Evolutionary conservation across 53 echinoderm and acorn worm genomes (phyloP), one percentile per base, ranked within the genome.

Genomic region (Luidia sarsii): DNA sequence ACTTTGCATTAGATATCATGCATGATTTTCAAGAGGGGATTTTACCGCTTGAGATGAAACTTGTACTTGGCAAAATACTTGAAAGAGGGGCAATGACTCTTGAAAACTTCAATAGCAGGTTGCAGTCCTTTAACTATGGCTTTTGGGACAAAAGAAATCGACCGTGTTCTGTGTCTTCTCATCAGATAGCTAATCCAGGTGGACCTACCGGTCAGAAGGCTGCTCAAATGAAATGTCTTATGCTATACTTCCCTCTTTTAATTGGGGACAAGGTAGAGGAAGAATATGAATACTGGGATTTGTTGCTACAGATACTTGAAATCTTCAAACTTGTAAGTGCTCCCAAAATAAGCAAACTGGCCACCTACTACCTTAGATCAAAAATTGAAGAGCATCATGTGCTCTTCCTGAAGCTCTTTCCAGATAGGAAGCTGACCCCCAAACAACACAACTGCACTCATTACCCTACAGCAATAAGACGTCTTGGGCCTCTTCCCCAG

Each of bases 1-100:
- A 87, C 39, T 7, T 50, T 0, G 66, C 82, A 33, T 69, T 64
- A 18, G 90, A 90, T 59, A 28, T 86, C 0, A 90, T 90, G 82
- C 75, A 86, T 81, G 86, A 81, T 29, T 86, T 90, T 31, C 32
- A 50, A 15, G 86, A 90, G 60, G 86, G 90, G 3, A 59, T 90
- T 11, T 32, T 85, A 29, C 90, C 90, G 31, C 70, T 85, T 3
- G 90, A 90, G 49, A 33, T 86, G 75, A 70, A 82, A 24, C 48
- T 90, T 3, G 75, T 83, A 10, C 41, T 86, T 25, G 46, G 65
- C 2, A 37, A 64, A 49, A 48, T 90, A 29, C 61, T 86, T 77
- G 24, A 64, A 54, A 36, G 60, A 49, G 51, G 75, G 0, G 9
- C 33, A 3, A 37, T 82, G 18, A 75, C 71, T 19, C 39, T 90